Base-by-base conservation (phyloP, 2,797 vertebrate genomes). In the Gastrophryne carolinensis region DNA sequence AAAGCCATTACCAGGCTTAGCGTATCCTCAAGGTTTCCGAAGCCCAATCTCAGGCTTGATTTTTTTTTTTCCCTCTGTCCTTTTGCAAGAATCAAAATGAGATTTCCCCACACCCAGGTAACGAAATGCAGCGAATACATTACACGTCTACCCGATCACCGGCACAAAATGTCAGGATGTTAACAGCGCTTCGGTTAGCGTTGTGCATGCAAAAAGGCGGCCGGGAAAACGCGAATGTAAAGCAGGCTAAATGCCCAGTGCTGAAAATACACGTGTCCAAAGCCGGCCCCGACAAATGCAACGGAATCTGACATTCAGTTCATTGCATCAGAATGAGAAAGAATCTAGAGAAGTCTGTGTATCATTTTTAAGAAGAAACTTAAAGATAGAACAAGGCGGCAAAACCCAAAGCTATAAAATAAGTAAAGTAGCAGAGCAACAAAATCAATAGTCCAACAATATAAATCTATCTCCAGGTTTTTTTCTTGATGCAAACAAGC, bases 91-190 rank as follows among this genome's bases (percentile, higher is more conserved):
- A 72, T 62, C 29, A 63, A 21, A 72, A 62, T 62, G 60, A 64
- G 21, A n/a, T n/a, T 73, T 73, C 54, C 49, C 70, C 24, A 37
- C 49, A 62, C 44, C 34, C n/a, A 23, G 60, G 47, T 73, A 73
- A 73, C 64, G 49, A 54, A 39, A 72, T 63, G 44, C 58, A 50
- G 58, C 47, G 27, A 58, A 65, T 15, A 73, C 34, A 44, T 54
- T 49, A 73, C 21, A 39, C 24, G 24, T 23, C 67, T 47, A 13
- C 44, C 39, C 30, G 27, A 37, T 37, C 21, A 24, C 62, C 30
- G 3, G 41, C 26, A 17, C 41, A 37, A 34, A 60, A 72, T 49
- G 56, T 61, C 68, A 64, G 70, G 15, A 35, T 47, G 64, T 37
- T 44, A 67, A 67, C 64, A 44, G 37, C 52, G 37, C 49, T 23